These are phyloP conservation scores for Caranx melampygus DNA, from an alignment of 2,113 vertebrate species.

Conservation along the genomic window DNA sequence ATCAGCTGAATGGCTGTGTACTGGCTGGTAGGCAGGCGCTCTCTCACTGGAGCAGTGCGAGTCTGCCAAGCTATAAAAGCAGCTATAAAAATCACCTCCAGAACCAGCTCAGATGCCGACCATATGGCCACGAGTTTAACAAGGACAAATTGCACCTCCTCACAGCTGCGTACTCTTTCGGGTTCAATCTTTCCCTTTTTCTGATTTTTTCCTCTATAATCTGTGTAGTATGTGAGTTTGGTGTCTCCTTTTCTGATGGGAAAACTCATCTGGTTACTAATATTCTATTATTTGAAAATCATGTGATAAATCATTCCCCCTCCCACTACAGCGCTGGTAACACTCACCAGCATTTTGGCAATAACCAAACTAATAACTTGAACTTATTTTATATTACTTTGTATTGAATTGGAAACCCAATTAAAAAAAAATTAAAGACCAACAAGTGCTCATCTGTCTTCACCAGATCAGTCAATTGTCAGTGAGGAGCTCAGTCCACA, in stretches of 20 bases:
- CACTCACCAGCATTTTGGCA: background rate
- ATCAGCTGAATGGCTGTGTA: conserved; percentile 59
- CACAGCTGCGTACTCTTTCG: conserved; percentile 67
- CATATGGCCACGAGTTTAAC: conserved; percentile 79
- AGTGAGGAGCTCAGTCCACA: conserved; percentile 28
- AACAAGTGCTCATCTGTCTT: conserved; percentile 5
- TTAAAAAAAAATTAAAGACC: background rate
- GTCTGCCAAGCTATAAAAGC: conserved; percentile 76
- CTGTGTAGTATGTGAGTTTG: conserved; percentile 12
- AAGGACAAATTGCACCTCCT: conserved; percentile 78
- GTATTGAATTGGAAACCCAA: background rate
- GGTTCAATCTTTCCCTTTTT: conserved; percentile 32
- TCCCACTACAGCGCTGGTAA: background rate
- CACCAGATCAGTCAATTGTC: conserved; percentile 32
- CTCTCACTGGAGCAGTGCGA: conserved; percentile 56
- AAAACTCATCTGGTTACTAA: background rate
- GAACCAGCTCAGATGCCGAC: conserved; percentile 79
- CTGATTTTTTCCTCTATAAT: conserved; percentile 7
- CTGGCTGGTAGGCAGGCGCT: conserved; percentile 72
- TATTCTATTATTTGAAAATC: background rate
- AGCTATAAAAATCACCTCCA: conserved; percentile 79
- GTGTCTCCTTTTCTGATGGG: background rate
- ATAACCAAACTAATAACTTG: background rate
- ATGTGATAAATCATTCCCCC: background rate
- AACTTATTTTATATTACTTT: background rate